Conservation (phyloP, 2,797 vertebrate genomes). For the Podargus strigoides region DNA sequence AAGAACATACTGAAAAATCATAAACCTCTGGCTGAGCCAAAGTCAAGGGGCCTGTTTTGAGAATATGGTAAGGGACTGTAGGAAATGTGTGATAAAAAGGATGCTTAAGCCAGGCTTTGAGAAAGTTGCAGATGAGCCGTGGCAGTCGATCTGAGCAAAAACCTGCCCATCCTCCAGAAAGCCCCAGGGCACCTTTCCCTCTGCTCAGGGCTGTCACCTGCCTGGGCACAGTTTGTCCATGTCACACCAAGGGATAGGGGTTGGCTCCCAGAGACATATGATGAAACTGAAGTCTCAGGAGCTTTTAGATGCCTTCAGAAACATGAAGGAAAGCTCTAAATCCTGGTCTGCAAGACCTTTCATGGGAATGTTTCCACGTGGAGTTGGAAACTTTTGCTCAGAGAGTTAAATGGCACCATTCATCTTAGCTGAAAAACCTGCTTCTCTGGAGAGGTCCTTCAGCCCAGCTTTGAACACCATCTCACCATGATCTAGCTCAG, state of each 20-base stretch:
- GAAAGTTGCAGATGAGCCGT: neutral
- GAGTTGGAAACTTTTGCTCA: neutral
- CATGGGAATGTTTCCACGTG: neutral
- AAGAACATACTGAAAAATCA: neutral
- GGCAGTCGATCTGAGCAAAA: neutral
- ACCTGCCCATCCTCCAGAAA: neutral
- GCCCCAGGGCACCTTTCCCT: neutral
- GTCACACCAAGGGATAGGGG: neutral
- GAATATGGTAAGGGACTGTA: neutral
- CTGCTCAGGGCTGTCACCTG: fast-evolving
- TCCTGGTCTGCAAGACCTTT: fast-evolving
- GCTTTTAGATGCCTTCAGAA: neutral
- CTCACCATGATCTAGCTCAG: neutral
- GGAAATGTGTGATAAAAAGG: neutral
- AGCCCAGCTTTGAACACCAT: neutral
- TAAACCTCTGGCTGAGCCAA: neutral
- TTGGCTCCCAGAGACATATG: neutral
- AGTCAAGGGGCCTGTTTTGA: neutral
- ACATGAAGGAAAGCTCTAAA: neutral
- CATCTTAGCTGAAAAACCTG: neutral
- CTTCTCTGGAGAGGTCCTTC: neutral
- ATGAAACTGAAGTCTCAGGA: neutral
- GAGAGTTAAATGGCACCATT: neutral
- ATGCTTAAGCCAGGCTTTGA: neutral
- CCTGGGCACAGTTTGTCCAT: fast-evolving